Evolutionary conservation across 2,113 vertebrate genomes (phyloP).

Genomic region (Triplophysa tibetana): DNA sequence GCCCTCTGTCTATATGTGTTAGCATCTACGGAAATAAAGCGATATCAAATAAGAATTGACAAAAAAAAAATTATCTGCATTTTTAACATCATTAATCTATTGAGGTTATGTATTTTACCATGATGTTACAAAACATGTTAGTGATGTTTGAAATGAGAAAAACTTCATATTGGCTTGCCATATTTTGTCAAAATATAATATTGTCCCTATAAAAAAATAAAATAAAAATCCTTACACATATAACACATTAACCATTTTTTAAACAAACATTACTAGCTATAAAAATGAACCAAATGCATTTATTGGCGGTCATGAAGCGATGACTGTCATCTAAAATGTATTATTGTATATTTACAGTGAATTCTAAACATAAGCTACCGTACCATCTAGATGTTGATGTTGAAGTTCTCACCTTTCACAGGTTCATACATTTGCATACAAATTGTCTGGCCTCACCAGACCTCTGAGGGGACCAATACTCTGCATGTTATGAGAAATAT

Average conservation of each 20-base stretch:
- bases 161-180: too few relatives aligned
- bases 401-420: slow-evolving; percentile 38
- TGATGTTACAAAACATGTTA: background rate
- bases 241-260: too few relatives aligned
- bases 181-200: background rate
- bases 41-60: background rate
- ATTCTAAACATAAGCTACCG: slow-evolving; percentile 44
- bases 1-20: background rate
- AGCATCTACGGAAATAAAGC: background rate
- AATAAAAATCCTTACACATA: too few relatives aligned
- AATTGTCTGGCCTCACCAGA: slow-evolving; percentile 49
- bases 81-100: background rate
- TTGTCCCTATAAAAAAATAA: background rate
- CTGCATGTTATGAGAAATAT: slow-evolving; percentile 49
- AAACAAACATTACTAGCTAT: too few relatives aligned
- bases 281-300: too few relatives aligned
- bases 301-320: too few relatives aligned
- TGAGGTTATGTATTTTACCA: background rate
- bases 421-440: slow-evolving; percentile 52
- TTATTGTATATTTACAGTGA: slow-evolving; percentile 13
- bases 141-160: too few relatives aligned
- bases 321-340: background rate
- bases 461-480: slow-evolving; percentile 43
- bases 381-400: slow-evolving; percentile 33
- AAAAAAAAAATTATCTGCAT: background rate